Evolutionary conservation across 30 jellyfish, hydroid and myxozoan species (phyloP).

Genomic region (Hydra vulgaris): DNA sequence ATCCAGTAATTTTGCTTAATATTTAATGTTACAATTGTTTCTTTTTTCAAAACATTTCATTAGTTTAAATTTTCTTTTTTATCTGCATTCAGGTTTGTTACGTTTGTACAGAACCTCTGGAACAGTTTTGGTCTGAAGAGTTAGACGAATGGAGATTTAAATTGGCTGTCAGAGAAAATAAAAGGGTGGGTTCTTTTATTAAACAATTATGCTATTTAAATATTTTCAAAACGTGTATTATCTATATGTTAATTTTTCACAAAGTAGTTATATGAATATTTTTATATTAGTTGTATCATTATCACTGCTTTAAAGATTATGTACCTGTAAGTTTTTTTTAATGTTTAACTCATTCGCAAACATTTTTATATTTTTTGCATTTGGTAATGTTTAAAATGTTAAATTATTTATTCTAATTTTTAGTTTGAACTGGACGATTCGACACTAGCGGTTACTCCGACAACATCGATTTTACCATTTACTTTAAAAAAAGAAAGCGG

Average conservation of each 20-base stretch:
- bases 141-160: constrained; percentile 94
- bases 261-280: no score
- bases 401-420: no score
- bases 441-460: not conserved
- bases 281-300: constrained; percentile 32
- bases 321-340: constrained; percentile 25
- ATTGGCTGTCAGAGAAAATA: constrained; percentile 54
- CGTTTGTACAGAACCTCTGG: constrained; percentile 76
- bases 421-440: not conserved
- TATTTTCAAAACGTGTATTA: not conserved
- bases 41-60: no score
- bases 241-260: no score
- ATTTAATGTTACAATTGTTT: no score
- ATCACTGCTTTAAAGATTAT: constrained; percentile 35
- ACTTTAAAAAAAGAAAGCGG: not conserved
- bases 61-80: no score
- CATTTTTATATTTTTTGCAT: no score
- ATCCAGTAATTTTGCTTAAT: not conserved
- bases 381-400: no score
- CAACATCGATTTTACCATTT: not conserved
- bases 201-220: not conserved
- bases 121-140: constrained; percentile 89
- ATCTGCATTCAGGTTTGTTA: constrained; percentile 40
- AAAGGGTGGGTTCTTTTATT: constrained; percentile 32
- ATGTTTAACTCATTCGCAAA: no score